A percentile compares a stretch with the other conserved stretches of the same genome.
Conservation (phyloP, 2,797 vertebrate species). For the Leuciscus waleckii region DNA sequence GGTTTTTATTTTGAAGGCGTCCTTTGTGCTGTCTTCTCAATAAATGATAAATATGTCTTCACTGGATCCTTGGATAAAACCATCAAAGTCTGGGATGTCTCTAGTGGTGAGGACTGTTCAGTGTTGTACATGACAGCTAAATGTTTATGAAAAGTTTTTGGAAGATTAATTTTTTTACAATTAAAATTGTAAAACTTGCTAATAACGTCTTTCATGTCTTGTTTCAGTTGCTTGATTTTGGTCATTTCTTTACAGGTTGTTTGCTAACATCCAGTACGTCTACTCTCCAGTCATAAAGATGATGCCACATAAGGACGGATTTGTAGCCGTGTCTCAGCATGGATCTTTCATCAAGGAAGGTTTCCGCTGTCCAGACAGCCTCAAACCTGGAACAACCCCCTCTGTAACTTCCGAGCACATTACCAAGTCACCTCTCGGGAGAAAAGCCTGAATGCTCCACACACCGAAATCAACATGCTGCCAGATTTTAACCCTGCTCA, state of each 20-base stretch:
- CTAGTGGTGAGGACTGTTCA: slow-evolving; percentile 66
- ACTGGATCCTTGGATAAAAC: slow-evolving; percentile 79
- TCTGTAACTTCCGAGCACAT: slow-evolving; percentile 73
- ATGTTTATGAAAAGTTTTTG: background rate
- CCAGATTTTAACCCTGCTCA: slow-evolving; percentile 72
- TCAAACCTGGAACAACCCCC: slow-evolving; percentile 70
- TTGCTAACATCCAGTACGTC: slow-evolving; percentile 79
- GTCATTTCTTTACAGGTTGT: slow-evolving; percentile 68
- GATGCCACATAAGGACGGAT: slow-evolving; percentile 74
- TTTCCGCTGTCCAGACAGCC: slow-evolving; percentile 74
- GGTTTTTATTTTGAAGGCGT: slow-evolving; percentile 78
- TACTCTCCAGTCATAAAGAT: slow-evolving; percentile 76
- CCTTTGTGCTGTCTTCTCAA: slow-evolving; percentile 82
- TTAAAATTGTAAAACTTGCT: background rate
- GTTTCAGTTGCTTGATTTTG: background rate
- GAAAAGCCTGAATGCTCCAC: slow-evolving; percentile 39
- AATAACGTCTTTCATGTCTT: background rate
- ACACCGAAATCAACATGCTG: slow-evolving; percentile 8
- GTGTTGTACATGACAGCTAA: background rate
- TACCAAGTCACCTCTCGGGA: slow-evolving; percentile 76
- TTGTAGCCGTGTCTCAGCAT: slow-evolving; percentile 74
- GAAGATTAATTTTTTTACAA: background rate
- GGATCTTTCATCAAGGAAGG: slow-evolving; percentile 74
- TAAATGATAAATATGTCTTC: slow-evolving; percentile 77
- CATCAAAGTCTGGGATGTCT: slow-evolving; percentile 80